Evolutionary conservation across 2,888 invertebrate species (phyloP), one percentile per base, ranked within the genome.

Genomic region (Ophion costatus): DNA sequence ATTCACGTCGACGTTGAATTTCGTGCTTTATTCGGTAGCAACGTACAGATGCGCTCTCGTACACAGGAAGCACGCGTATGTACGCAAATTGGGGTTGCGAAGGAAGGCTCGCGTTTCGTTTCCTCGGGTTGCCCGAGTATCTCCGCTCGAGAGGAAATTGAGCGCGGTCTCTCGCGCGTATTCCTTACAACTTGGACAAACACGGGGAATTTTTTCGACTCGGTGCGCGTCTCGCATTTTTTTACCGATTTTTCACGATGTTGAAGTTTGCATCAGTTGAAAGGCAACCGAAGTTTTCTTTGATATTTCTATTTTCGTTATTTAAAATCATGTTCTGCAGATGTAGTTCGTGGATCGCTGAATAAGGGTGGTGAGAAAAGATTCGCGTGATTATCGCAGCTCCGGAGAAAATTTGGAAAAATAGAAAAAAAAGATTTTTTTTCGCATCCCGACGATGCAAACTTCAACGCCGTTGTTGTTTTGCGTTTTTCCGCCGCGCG

Each of bases 1-100:
- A 92, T 92, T 92, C 92, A 92, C 89, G 89, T 91, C 56, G 56
- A 88, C 91, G 90, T 90, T 90, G 91, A 92, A 91, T 91, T 91
- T 89, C 89, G 89, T 78, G 76, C 91, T 92, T 92, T 91, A 92
- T 91, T 85, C 79, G 38, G 57, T 69, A 66, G 56, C 78, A 64
- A 59, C 17, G 33, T 17, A 76, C 33, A n/a, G 22, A 80, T 70
- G 70, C 45, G 33, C 33, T 64, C 69, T n/a, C 33, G 59, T 66
- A 77, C 38, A 56, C 20, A 76, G 64, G 38, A 51, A 22, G 69
- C 56, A 45, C 3, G 57, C 59, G 22, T 11, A 38, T n/a, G 5
- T 51, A 69, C n/a, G 38, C 42, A 38, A 38, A 66, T 42, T 33
- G 42, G 45, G 33, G 6, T 67, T 9, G 22, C 67, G 22, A 20